Conservation (phyloP, 2,797 vertebrate species). For the Lophius americanus region DNA sequence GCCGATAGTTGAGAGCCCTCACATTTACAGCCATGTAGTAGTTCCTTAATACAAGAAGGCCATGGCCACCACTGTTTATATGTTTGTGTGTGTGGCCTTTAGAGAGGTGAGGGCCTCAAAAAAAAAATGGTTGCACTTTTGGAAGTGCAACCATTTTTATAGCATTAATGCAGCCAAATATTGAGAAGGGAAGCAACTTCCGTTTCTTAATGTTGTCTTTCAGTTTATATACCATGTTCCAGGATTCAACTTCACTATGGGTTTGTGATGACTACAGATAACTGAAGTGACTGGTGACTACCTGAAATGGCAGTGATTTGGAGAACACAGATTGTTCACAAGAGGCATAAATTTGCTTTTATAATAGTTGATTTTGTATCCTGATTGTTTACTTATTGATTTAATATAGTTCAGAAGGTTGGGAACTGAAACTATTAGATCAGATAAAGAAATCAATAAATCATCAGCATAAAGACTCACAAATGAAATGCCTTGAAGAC, state of each 20-base stretch:
- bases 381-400: neutral
- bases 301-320: constrained; percentile 8
- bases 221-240: neutral
- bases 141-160: neutral
- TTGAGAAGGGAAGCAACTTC: neutral
- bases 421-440: neutral
- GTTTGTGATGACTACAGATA: constrained; percentile 11
- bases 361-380: constrained; percentile 8
- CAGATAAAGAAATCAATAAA: constrained; percentile 11
- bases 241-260: constrained; percentile 5
- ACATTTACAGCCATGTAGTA: too few species aligned
- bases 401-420: constrained; percentile 9
- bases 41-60: too few species aligned
- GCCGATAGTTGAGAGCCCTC: too few species aligned
- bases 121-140: too few species aligned
- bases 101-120: too few species aligned
- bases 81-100: too few species aligned
- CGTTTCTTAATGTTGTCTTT: neutral
- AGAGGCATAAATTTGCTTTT: constrained; percentile 8
- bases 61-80: too few species aligned
- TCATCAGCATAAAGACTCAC: constrained; percentile 12
- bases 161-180: neutral
- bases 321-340: neutral
- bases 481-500: too few species aligned
- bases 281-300: neutral